These are phyloP conservation scores for Alcedo quadribrachys DNA, from an alignment of 2,797 vertebrate species.

Conservation along the genomic window DNA sequence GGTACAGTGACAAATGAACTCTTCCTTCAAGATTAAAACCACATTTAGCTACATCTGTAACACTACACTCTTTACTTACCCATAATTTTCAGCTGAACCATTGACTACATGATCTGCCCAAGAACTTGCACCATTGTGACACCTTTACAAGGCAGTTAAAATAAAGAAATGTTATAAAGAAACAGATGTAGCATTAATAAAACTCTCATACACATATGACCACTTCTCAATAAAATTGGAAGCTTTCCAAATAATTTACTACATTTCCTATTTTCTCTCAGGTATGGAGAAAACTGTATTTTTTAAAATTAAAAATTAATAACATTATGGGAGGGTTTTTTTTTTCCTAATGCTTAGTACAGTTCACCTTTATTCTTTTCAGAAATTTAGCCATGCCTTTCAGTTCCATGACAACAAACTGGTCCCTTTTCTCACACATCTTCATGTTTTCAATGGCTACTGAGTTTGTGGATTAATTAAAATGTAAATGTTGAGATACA, in stretches of 20 bases:
- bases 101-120: slow-evolving; percentile 86
- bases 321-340: neutral
- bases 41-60: slow-evolving; percentile 12
- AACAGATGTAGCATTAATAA: neutral
- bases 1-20: neutral
- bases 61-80: slow-evolving; percentile 75
- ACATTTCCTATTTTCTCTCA: neutral
- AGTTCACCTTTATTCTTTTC: neutral
- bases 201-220: neutral
- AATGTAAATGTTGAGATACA: neutral
- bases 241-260: neutral
- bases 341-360: neutral
- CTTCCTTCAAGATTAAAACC: neutral
- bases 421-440: neutral
- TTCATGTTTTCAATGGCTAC: neutral
- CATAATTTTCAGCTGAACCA: slow-evolving; percentile 84
- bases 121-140: slow-evolving; percentile 82
- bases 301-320: neutral
- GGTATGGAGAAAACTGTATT: neutral
- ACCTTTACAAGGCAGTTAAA: slow-evolving; percentile 81
- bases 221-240: neutral
- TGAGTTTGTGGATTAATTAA: neutral
- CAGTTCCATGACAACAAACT: neutral
- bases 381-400: neutral
- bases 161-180: slow-evolving; percentile 70